Base-by-base conservation (phyloP, 2,797 vertebrate genomes). In the Poecilia gillii region DNA sequence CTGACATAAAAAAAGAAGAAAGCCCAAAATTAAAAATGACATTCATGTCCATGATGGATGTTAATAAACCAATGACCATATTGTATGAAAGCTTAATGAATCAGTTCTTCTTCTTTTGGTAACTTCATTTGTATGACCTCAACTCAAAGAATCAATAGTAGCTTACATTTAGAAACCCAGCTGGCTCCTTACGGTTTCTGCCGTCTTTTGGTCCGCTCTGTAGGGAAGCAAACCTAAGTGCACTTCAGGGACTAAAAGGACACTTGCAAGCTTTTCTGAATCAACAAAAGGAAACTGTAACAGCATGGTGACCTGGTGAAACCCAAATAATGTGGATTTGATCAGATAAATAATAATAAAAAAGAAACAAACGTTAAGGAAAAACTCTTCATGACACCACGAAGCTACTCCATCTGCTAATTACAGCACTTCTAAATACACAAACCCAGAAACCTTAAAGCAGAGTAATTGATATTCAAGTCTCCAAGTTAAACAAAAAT, bases 161-260 rank as follows among this genome's bases (percentile, higher is more conserved):
- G 74, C n/a, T 47, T 36, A 81, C 16, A 51, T 0, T 36, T 74
- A 62, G n/a, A 76, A 64, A 77, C 41, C 72, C 9, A 66, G 76
- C 53, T 74, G 72, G 43, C 85, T 77, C 70, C 75, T 59, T 6
- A 79, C 79, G 80, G 79, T 85, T 73, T 7, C 68, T 31, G 36
- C 81, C 55, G 82, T 55, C 43, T 79, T 84, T 92, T 91, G 87
- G 88, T 90, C 85, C 81, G 53, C 75, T 80, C 64, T 85, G 39
- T 83, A 76, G 79, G 87, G 78, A 75, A 90, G 80, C 64, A 88
- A 85, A 88, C 74, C 14, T 93, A 95, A 94, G 90, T 89, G 90
- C 92, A 94, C 93, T 95, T 94, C 77, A 53, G 81, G 86, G 80
- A 89, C 76, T 8, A 49, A 87, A 91, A 92, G 89, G 91, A 87